Base-by-base conservation (phyloP, 2,113 vertebrate species). In the Sinocyclocheilus rhinocerous region DNA sequence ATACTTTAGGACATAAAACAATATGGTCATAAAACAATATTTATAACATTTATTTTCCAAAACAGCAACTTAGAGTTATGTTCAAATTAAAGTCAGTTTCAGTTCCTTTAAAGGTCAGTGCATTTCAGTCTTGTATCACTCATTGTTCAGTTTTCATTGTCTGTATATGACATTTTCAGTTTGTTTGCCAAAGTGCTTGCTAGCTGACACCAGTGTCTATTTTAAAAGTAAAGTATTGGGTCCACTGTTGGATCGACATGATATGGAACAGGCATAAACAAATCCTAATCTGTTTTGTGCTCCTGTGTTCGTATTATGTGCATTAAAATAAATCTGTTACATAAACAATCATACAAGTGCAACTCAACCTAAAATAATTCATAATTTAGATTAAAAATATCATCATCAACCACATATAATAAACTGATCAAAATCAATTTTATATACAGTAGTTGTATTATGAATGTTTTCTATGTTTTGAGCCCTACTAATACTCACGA, bases 141-240 rank as follows among this genome's bases (percentile, higher is more conserved):
- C 42, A 45, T 45, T 45, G 42, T 45, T 45, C 9, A 45, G 42
- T 42, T 8, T 45, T 45, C 10, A 45, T 45, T 42, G 42, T 45
- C 42, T 45, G 42, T 11, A 45, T 45, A 11, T 45, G 10, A 16
- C 50, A 52, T 52, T 72, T 72, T 72, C 4, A 72, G 8, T 42
- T 22, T 39, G 69, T 22, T 72, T 42, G 36, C 42, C 10, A 73
- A 42, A 6, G 36, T 22, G 20, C 4, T 22, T 77, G 26, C 13
- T 77, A 1, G 3, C 15, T 18, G 12, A 29, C 6, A 3, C 63
- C 16, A 4, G 16, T 39, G 36, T 42, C 16, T 18, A 29, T 77
- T 77, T 80, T 24, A 42, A 42, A 89, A 90, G 29, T 88, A 29
- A 80, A 76, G 70, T 82, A 91, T 90, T 91, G 90, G 84, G 59